Percentiles rank a stretch among this genome's conserved stretches.
These are phyloP conservation scores for Hypsopygia costalis DNA, from an alignment of 2,888 invertebrate genomes.

Conservation along the genomic window DNA sequence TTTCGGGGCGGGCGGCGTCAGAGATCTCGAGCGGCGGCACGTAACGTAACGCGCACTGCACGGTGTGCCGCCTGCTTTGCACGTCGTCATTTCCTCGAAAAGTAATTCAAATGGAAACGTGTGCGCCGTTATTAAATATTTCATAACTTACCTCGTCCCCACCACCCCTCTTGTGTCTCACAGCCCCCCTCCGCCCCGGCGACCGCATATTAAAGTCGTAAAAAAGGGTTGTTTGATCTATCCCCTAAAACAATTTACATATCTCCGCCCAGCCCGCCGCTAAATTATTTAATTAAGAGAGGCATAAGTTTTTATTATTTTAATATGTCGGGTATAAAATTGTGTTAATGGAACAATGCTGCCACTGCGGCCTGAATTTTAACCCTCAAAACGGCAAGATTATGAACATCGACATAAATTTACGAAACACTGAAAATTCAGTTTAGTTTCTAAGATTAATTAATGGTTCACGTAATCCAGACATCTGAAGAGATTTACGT, in stretches of 20 bases:
- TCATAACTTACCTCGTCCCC: conserved; percentile 73
- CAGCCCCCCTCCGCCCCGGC: conserved; percentile 48
- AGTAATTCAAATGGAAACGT: conserved; percentile 81
- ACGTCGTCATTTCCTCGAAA: conserved; percentile 77
- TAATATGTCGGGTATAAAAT: conserved; percentile 79
- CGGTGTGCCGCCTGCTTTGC: conserved; percentile 57
- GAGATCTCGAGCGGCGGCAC: conserved; percentile 22
- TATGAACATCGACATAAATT: conserved; percentile 55
- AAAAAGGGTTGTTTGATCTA: conserved; percentile 82
- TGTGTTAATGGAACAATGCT: conserved; percentile 76
- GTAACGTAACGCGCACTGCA: conserved; percentile 28
- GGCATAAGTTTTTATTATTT: conserved; percentile 82
- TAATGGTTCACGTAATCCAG: conserved; percentile 4
- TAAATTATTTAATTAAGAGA: conserved; percentile 82
- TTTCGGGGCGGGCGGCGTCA: conserved; percentile 28
- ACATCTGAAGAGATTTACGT: not conserved
- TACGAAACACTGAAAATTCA: conserved; percentile 27
- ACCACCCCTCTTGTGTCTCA: conserved; percentile 37
- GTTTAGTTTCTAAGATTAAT: conserved; percentile 7
- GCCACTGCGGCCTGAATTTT: conserved; percentile 58
- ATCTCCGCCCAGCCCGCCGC: conserved; percentile 77
- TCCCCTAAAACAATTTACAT: conserved; percentile 82
- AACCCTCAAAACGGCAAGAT: conserved; percentile 53
- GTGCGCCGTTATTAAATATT: conserved; percentile 81
- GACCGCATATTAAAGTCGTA: conserved; percentile 81